phyloP scores from a whole-genome alignment of 2,888 invertebrate species.

The Laothoe populi region DNA sequence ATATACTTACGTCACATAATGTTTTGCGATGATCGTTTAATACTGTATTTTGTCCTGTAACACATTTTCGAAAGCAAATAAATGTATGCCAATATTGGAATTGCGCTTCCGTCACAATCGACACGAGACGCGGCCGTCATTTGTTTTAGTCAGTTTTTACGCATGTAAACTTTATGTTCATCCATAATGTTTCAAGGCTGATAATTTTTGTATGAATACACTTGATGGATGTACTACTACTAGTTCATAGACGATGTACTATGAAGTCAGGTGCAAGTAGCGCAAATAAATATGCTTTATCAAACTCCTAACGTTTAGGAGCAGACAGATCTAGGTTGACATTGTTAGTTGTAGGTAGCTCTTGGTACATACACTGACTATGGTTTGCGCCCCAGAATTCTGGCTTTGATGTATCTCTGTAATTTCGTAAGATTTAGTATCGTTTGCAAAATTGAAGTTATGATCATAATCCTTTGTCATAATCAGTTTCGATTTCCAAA shows the following conservation, averaged over 20 bases:
- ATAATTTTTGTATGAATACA: neutral
- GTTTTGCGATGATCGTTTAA: neutral
- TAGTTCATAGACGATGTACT: neutral
- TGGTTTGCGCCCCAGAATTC: too few species aligned
- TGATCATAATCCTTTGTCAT: too few species aligned
- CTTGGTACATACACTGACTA: too few species aligned
- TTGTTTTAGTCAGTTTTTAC: neutral
- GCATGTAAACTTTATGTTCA: neutral
- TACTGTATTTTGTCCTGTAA: neutral
- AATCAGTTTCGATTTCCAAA: too few species aligned
- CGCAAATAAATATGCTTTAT: neutral
- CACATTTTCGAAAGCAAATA: neutral
- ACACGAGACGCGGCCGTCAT: neutral
- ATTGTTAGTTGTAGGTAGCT: neutral
- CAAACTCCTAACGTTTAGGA: neutral
- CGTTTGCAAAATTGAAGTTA: too few species aligned
- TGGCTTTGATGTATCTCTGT: too few species aligned
- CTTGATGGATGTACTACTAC: neutral
- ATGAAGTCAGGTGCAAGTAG: neutral
- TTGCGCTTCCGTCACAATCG: neutral
- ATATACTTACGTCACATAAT: constrained; percentile 1
- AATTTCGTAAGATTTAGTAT: too few species aligned
- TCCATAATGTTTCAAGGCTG: neutral
- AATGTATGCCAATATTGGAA: constrained; percentile 7
- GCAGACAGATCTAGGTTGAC: neutral